Evolutionary conservation across 2,888 invertebrate genomes (phyloP).

Genomic region (Drosophila picticornis): DNA sequence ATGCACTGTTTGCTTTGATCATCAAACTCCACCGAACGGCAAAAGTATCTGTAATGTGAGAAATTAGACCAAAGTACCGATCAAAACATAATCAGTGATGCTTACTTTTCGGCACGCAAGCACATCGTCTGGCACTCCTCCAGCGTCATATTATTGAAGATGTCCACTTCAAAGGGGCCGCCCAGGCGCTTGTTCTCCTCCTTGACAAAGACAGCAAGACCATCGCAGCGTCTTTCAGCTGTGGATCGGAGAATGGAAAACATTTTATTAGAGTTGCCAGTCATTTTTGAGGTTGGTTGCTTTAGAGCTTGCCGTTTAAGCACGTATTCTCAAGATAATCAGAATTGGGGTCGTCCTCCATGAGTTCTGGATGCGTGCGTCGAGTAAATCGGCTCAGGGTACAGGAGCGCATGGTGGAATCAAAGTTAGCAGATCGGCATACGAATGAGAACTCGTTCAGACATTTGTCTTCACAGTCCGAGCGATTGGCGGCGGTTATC

Average conservation of each 20-base stretch:
- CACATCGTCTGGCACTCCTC: conserved; percentile 96
- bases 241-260: conserved; percentile 19
- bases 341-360: conserved; percentile 94
- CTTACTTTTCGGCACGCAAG: conserved; percentile 93
- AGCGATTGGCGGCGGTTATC: conserved; percentile 92
- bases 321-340: conserved; percentile 97
- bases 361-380: conserved; percentile 93
- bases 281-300: background rate
- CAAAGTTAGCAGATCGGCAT: conserved; percentile 94
- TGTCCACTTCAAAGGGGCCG: conserved; percentile 95
- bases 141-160: conserved; percentile 93
- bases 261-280: background rate
- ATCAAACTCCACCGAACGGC: conserved; percentile 95
- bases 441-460: conserved; percentile 95
- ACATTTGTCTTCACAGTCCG: conserved; percentile 96
- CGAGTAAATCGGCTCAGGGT: conserved; percentile 93
- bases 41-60: conserved; percentile 88
- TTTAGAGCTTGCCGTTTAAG: conserved; percentile 89
- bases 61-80: conserved; percentile 44
- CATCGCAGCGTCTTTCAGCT: conserved; percentile 95
- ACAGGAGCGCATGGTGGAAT: conserved; percentile 91
- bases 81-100: conserved; percentile 16
- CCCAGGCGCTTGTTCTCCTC: conserved; percentile 95
- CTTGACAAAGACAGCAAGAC: conserved; percentile 94
- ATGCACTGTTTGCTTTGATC: conserved; percentile 94